Evolutionary conservation across 2,113 vertebrate genomes (phyloP), one percentile per base, ranked within the genome.

Genomic region (Lampris megalopsis): DNA sequence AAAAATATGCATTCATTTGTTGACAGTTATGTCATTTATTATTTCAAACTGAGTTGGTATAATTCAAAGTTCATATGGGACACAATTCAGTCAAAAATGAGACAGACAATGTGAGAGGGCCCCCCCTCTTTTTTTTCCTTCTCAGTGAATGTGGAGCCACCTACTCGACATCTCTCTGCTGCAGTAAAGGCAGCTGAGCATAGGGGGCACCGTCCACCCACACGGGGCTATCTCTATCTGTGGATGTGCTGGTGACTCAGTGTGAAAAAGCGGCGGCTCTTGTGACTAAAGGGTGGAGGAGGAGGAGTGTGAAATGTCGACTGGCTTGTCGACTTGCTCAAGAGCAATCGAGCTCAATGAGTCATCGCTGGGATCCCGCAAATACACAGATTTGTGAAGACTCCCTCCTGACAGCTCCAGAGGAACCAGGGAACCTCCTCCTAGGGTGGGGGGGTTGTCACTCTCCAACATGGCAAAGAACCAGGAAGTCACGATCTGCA

Each of bases 161-260:
- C n/a, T 73, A 61, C 24, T 9, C 5, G 53, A 10, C 43, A 40
- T 5, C 68, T 60, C 42, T 36, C 38, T 11, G 71, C 45, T 91
- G 88, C 79, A 90, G 80, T 89, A 82, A 76, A 86, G 57, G 71
- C 86, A 74, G 71, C 69, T 85, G 72, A 84, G 83, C 86, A 91
- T 35, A 75, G 74, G 88, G 84, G 88, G 91, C 89, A 90, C 81
- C 68, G 78, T 77, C 83, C 80, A 71, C 88, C 91, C 86, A 90
- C 89, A 81, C 86, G 85, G 91, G 57, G 83, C 68, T 79, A 82
- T 52, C 83, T 87, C 85, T 80, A 91, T 91, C 50, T 71, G 83
- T 81, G 71, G 52, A 81, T 79, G 60, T 9, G 54, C 71, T 86
- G 84, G 66, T 91, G 91, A 93, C 75, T 92, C 89, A 91, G 72